Evolutionary conservation across 2,113 vertebrate species (phyloP).

Genomic region (Chloropsis cyanopogon): DNA sequence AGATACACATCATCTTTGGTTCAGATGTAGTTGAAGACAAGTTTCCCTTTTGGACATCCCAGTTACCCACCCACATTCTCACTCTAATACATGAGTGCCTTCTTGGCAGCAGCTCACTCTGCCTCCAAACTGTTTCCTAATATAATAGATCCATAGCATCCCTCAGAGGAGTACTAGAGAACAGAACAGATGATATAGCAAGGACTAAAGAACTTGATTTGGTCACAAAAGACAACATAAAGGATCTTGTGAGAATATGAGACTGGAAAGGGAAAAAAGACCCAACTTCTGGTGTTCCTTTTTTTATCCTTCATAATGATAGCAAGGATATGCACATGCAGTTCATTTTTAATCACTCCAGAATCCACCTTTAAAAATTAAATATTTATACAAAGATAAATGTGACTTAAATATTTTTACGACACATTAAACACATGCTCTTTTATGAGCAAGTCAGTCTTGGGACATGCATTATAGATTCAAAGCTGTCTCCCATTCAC

Average conservation of each 20-base stretch:
- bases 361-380: background rate
- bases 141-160: background rate
- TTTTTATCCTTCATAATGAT: background rate
- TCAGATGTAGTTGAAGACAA: background rate
- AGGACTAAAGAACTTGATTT: background rate
- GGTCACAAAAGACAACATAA: background rate
- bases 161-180: background rate
- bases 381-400: constrained; percentile 25
- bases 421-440: constrained; percentile 37
- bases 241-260: background rate
- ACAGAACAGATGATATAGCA: background rate
- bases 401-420: constrained; percentile 32
- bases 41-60: background rate
- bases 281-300: background rate
- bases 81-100: background rate
- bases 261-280: background rate
- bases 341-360: background rate
- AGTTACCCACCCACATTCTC: background rate
- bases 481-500: constrained; percentile 2
- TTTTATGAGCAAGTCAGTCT: constrained; percentile 9
- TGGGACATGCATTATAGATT: background rate
- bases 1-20: background rate
- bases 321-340: background rate
- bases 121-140: background rate
- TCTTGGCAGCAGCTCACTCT: background rate